These are phyloP conservation scores for Elegia similella DNA, from an alignment of 2,888 invertebrate species.

Conservation along the genomic window DNA sequence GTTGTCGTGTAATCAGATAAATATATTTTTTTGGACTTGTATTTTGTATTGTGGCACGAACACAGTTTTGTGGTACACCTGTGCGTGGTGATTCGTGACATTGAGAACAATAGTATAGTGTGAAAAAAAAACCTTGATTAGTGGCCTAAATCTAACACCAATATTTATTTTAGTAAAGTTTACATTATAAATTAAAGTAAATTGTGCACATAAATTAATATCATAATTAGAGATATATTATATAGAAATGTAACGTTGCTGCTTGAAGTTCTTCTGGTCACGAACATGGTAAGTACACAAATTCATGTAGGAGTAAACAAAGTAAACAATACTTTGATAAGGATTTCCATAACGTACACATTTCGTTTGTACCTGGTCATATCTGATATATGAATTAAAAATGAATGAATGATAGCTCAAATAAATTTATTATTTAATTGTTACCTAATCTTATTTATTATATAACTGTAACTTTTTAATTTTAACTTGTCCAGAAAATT, in stretches of 20 bases:
- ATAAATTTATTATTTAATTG: no score
- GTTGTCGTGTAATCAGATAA: constrained; percentile 23
- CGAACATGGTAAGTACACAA: background rate
- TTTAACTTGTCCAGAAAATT: no score
- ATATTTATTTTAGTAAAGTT: constrained; percentile 28
- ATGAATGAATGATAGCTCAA: no score
- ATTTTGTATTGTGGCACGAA: constrained; percentile 31
- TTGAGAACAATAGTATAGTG: constrained; percentile 19
- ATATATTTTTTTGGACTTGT: constrained; percentile 31
- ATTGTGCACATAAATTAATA: background rate
- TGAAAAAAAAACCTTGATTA: constrained; percentile 22
- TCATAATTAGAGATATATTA: background rate
- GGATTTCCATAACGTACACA: no score
- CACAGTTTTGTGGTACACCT: constrained; percentile 25
- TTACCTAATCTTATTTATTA: no score
- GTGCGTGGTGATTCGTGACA: constrained; percentile 27
- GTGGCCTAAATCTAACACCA: constrained; percentile 25
- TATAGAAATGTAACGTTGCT: background rate
- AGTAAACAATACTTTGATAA: no score
- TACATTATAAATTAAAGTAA: background rate
- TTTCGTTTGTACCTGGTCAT: no score
- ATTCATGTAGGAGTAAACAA: background rate
- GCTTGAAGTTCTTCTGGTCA: background rate
- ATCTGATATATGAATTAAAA: no score
- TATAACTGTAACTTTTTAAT: no score